Percentiles rank a stretch among this genome's conserved stretches.
These are phyloP conservation scores for Orthosia incerta DNA, from an alignment of 2,888 invertebrate species.

Conservation along the genomic window DNA sequence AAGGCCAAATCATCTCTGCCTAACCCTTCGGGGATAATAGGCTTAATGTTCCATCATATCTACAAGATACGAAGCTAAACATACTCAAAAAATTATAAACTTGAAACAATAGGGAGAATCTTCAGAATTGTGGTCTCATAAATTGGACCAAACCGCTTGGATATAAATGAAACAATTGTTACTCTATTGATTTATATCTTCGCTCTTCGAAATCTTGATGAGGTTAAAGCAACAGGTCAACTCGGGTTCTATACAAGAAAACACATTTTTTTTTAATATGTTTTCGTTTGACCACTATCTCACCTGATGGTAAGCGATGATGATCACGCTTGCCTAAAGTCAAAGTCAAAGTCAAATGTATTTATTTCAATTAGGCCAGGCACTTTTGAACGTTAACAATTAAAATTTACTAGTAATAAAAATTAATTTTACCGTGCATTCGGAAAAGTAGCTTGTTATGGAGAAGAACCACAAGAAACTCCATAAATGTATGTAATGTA, in stretches of 20 bases:
- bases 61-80: background rate
- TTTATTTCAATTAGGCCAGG: too few relatives aligned
- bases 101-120: background rate
- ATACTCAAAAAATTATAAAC: constrained; percentile 1
- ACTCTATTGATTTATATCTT: constrained; percentile 36
- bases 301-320: too few relatives aligned
- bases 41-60: background rate
- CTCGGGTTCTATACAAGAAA: background rate
- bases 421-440: too few relatives aligned
- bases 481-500: too few relatives aligned
- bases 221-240: background rate
- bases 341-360: too few relatives aligned
- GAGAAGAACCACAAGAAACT: too few relatives aligned
- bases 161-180: constrained; percentile 33
- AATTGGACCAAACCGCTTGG: constrained; percentile 25
- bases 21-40: background rate
- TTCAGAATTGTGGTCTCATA: constrained; percentile 43
- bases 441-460: too few relatives aligned
- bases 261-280: too few relatives aligned
- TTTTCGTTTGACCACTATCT: too few relatives aligned
- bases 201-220: background rate
- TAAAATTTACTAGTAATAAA: too few relatives aligned
- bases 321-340: too few relatives aligned
- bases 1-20: background rate
- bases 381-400: too few relatives aligned